Evolutionary conservation across 2,797 vertebrate species (phyloP), one percentile per base, ranked within the genome.

Genomic region (Apogon talboti): DNA sequence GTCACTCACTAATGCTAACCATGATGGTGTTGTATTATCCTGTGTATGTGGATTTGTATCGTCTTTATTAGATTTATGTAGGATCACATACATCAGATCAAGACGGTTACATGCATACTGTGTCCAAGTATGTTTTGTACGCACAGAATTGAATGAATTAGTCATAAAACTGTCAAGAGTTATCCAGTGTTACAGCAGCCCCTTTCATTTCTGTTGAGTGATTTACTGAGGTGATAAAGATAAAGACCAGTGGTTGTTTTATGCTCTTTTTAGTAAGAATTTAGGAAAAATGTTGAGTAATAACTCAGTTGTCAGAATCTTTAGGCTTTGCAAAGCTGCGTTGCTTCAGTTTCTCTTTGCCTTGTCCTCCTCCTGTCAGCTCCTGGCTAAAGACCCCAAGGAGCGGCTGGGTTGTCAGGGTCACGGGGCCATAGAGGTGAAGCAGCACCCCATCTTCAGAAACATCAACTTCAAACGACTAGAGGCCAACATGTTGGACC

Each of bases 401-500:
- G 90, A 94, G 19, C 90, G 96, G 33, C 90, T 98, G 61, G 96
- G 96, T 12, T 96, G 95, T 76, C 93, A 71, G 71, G 96, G 93
- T 2, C 89, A 81, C 0, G 95, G 96, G 47, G 96, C 93, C 2
- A 83, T 91, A 3, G 89, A 84, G 60, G 96, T 98, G 58, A 97
- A 96, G 61, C 94, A 94, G 77, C 95, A 97, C 77, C 91, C 93
- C 3, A 94, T 97, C 88, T 98, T 98, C 91, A 94, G 92, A 88
- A 93, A 92, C 81, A 94, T 98, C 77, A 96, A 96, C 93, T 98
- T 98, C 91, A 95, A 94, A 86, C 91, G 95, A 35, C 94, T 98
- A 74, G 96, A 97, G 89, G 95, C 94, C 42, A 93, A 94, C 85
- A 96, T 95, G 90, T 63, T 95, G 81, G 96, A 96, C 57, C 95